phyloP scores from a whole-genome alignment of 2,113 vertebrate species.

The Ibidorhyncha struthersii region DNA sequence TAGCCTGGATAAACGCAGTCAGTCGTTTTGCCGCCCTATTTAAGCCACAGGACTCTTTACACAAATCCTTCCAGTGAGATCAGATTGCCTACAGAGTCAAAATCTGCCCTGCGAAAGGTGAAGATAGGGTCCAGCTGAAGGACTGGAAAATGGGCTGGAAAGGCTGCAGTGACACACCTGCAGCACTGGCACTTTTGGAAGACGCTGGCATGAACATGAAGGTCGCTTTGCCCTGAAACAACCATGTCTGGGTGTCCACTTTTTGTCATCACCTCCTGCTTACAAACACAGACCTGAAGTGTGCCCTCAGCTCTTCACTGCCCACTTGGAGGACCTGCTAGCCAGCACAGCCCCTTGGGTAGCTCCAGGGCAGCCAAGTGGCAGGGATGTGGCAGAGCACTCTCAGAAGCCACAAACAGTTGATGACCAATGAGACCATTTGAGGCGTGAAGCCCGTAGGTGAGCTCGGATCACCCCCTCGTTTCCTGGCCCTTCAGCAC shows the following conservation, averaged over 20 bases:
- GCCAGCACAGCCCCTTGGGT: background rate
- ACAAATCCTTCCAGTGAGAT: background rate
- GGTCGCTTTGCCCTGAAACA: background rate
- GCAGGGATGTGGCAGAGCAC: background rate
- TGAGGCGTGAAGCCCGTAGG: background rate
- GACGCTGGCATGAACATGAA: background rate
- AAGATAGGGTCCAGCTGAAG: background rate
- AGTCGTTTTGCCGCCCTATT: background rate
- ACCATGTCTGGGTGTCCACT: accelerated
- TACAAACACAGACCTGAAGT: background rate
- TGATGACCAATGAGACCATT: accelerated
- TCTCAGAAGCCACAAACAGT: background rate
- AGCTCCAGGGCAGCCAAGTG: background rate
- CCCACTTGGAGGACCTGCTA: background rate
- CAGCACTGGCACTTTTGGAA: background rate
- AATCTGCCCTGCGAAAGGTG: background rate
- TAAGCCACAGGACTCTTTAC: background rate
- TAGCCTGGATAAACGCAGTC: background rate
- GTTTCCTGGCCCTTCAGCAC: background rate
- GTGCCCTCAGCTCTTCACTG: background rate
- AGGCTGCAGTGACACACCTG: background rate
- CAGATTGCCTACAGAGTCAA: background rate
- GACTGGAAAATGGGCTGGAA: background rate
- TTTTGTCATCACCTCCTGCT: background rate
- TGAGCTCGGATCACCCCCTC: background rate